A percentile compares a stretch with the other conserved stretches of the same genome.
phyloP scores from a whole-genome alignment of 2,113 vertebrate species.

The Struthidea cinerea region DNA sequence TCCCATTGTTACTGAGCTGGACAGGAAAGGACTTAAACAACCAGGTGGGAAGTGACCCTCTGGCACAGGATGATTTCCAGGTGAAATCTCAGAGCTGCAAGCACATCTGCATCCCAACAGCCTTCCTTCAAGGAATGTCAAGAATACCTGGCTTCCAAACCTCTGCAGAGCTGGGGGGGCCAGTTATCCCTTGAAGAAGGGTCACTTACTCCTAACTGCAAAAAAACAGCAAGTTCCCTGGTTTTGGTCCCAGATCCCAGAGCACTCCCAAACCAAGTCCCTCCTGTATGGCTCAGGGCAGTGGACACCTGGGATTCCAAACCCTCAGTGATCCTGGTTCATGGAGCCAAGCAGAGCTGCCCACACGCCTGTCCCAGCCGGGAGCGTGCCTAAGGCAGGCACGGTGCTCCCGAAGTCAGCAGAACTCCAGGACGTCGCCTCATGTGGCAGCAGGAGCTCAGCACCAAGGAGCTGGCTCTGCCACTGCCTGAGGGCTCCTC shows the following conservation, averaged over 20 bases:
- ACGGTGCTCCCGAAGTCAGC: fast-evolving
- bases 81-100: not conserved
- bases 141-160: not conserved
- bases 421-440: not conserved
- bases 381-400: not conserved
- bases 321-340: not conserved
- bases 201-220: not conserved
- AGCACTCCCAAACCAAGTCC: not conserved
- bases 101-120: not conserved
- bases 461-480: not conserved
- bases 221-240: not conserved
- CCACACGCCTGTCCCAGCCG: not conserved
- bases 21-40: not conserved
- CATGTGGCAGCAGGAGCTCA: not conserved
- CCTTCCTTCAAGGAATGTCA: not conserved
- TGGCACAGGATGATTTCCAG: not conserved
- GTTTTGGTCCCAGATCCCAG: not conserved
- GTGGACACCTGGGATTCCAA: not conserved
- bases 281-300: not conserved
- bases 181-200: not conserved
- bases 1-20: fast-evolving
- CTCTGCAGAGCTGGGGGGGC: not conserved
- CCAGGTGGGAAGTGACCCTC: not conserved
- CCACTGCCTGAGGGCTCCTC: not conserved
- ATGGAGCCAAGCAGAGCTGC: not conserved